Percentiles rank a stretch among this genome's conserved stretches.
phyloP scores from a whole-genome alignment of 2,888 invertebrate species.

The Podotricha telesiphe region DNA sequence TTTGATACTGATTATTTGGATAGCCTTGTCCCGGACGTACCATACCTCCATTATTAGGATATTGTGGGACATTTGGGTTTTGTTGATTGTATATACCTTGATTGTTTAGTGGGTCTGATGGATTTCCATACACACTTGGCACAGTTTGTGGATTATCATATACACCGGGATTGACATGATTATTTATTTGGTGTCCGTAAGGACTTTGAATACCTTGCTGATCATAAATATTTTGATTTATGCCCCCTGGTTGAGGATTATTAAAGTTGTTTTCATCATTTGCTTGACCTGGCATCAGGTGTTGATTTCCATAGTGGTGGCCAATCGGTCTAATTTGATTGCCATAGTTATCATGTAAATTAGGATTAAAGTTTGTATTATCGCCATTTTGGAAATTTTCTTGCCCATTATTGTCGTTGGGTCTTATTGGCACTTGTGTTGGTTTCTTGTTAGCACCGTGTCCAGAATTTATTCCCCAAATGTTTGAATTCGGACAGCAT shows the following conservation, averaged over 20 bases:
- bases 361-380: slow-evolving; percentile 31
- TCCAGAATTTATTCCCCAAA: slow-evolving; percentile 49
- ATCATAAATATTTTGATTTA: slow-evolving; percentile 20
- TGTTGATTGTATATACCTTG: slow-evolving; percentile 21
- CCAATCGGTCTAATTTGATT: slow-evolving; percentile 14
- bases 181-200: background rate
- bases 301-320: slow-evolving; percentile 30
- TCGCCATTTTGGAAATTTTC: slow-evolving; percentile 25
- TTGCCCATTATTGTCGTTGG: slow-evolving; percentile 20
- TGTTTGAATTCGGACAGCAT: slow-evolving; percentile 58
- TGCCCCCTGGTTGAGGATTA: background rate
- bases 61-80: slow-evolving; percentile 7
- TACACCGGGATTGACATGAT: slow-evolving; percentile 2
- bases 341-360: slow-evolving; percentile 25
- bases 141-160: background rate
- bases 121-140: slow-evolving; percentile 27
- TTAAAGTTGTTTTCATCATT: slow-evolving; percentile 7
- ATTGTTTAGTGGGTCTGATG: slow-evolving; percentile 18
- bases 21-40: slow-evolving; percentile 19
- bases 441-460: slow-evolving; percentile 25
- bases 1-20: slow-evolving; percentile 27
- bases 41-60: slow-evolving; percentile 8
- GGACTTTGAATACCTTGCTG: background rate
- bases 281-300: slow-evolving; percentile 12
- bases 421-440: slow-evolving; percentile 25